Evolutionary conservation across 2,113 vertebrate genomes (phyloP), one percentile per base, ranked within the genome.

Genomic region (Myotis brandtii): DNA sequence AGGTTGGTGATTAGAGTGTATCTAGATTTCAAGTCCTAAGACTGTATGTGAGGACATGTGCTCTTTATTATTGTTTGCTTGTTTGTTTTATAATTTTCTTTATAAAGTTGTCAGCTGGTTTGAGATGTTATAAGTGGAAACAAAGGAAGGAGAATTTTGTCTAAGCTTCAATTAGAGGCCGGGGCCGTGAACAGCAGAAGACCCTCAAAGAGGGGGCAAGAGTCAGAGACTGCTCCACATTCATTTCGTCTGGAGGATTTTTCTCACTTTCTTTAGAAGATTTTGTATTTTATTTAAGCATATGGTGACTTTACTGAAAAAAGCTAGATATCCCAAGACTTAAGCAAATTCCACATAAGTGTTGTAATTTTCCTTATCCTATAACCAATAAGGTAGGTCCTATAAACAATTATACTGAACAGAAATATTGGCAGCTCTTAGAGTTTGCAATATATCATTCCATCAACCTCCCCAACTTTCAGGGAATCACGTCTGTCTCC

Each of bases 31-130:
- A 83, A 73, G n/a, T 59, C 20, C 21, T 91, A 56, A 87, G 67
- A 40, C 8, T 25, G 16, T 54, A 43, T 23, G 11, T 73, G 66
- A 96, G 56, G 83, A 89, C 66, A 46, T 89, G 9, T 70, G 59
- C 59, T 80, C 80, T 88, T 93, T 91, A 82, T 66, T 83, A 85
- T 94, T 86, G 30, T 93, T 85, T 90, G 32, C 77, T 81, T 73
- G n/a, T 75, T 91, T 43, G 18, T 62, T 86, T 94, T 91, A 40
- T 84, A 62, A 91, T 23, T 43, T 59, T 82, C 50, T 90, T 73
- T 89, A 8, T 87, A 75, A 89, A 93, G 52, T 72, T 52, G 34
- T 70, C 85, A 77, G 56, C 64, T 80, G 50, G 27, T 66, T 69
- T 95, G 75, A 91, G 69, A 77, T 34, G 8, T 87, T 64, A 16